phyloP scores from a whole-genome alignment of 2,113 vertebrate species.

The Telmatochromis sp. region DNA sequence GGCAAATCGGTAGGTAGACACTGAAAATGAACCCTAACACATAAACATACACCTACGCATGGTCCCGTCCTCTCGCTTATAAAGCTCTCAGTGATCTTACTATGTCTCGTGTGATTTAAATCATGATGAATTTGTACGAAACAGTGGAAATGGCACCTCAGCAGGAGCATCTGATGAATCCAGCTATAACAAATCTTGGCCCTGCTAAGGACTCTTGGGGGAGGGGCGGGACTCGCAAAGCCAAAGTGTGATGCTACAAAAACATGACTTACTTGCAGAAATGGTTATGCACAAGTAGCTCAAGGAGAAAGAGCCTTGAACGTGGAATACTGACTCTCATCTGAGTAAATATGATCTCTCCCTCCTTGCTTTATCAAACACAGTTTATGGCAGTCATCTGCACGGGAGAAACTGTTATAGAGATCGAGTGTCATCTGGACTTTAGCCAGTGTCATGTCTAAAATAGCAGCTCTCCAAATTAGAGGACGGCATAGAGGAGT shows the following conservation, averaged over 20 bases:
- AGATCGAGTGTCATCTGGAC: background rate
- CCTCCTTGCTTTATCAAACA: conserved; percentile 7
- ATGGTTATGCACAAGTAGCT: conserved; percentile 30
- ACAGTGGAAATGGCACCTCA: conserved; percentile 25
- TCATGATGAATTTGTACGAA: conserved; percentile 21
- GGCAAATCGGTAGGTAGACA: conserved; percentile 85
- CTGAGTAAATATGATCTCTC: background rate
- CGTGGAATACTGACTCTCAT: background rate
- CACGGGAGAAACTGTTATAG: background rate
- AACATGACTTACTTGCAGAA: conserved; percentile 46
- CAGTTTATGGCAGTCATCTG: background rate
- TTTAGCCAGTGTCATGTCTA: background rate
- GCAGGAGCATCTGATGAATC: conserved; percentile 2
- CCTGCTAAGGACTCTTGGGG: background rate
- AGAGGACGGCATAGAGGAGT: background rate
- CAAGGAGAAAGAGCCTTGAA: background rate
- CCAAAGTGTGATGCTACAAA: conserved; percentile 14
- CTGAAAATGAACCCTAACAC: background rate
- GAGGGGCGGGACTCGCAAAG: conserved; percentile 7
- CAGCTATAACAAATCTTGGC: conserved; percentile 9
- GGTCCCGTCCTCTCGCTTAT: background rate
- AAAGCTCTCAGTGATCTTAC: background rate
- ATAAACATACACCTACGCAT: background rate
- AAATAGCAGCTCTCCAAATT: background rate
- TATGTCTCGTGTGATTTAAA: background rate